Base-by-base conservation (phyloP, 2,113 vertebrate species). In the Sorex araneus region DNA sequence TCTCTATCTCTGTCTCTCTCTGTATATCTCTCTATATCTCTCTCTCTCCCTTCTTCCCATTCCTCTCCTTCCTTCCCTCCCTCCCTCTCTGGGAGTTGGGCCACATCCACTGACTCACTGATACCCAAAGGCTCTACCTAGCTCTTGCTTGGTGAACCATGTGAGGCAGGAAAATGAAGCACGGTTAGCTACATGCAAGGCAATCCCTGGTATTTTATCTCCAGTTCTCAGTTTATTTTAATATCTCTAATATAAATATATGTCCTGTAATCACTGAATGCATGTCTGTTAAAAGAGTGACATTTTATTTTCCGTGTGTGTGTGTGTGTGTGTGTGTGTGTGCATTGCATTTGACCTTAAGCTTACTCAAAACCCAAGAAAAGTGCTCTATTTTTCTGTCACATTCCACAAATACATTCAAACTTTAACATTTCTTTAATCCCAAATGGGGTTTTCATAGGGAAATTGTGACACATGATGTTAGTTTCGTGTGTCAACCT, bases 371-470 rank as follows among this genome's bases (percentile, higher is more conserved):
- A 45, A 70, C 91, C 36, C 50, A 79, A 12, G 74, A 73, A 87
- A 70, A 50, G 34, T 25, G 45, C 67, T 36, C 28, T 54, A 21
- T 2, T 84, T 91, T 90, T 78, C 85, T 84, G 30, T 67, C 43
- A 36, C 2, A 2, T 69, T 90, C 25, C 64, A 36, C 50, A 69
- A 9, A 19, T 12, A 73, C 50, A 6, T 32, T 54, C 64, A 78
- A 74, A 70, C 13, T 15, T 69, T 47, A 1, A 4, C 36, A 54
- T 32, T 57, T 66, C 66, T 89, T 82, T 93, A 19, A 84, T 63
- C 79, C 63, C 32, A 89, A 84, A 82, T 13, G 69, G 63, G 60
- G 89, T 67, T 86, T 23, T 91, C 80, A 43, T 50, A 91, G 40
- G 28, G 9, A 71, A 2, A 28, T 2, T n/a, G 9, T 70, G 34